Evolutionary conservation across 2,797 vertebrate species (phyloP).

Genomic region (Xiphophorus birchmanni): DNA sequence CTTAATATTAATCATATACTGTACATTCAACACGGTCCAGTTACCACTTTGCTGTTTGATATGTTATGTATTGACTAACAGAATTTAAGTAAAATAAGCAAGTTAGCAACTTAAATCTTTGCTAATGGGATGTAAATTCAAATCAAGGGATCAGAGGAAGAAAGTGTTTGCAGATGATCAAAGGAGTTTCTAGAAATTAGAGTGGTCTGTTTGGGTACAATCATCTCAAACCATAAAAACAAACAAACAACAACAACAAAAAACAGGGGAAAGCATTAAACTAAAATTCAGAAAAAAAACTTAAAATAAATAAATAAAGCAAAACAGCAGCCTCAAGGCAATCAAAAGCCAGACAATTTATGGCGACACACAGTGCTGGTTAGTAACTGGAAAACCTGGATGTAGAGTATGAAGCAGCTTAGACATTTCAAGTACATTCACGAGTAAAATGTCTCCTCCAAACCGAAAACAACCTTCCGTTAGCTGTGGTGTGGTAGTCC

Average conservation of each 20-base stretch:
- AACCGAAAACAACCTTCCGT: slow-evolving; percentile 16
- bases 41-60: slow-evolving; percentile 11
- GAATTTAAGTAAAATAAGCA: background rate
- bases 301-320: slow-evolving; percentile 51
- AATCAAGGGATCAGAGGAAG: slow-evolving; percentile 2
- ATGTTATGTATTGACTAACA: slow-evolving; percentile 2
- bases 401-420: slow-evolving; percentile 18
- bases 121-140: background rate
- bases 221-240: slow-evolving; percentile 43
- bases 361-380: slow-evolving; percentile 42
- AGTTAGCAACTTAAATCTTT: slow-evolving; percentile 4
- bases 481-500: slow-evolving; percentile 49
- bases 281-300: slow-evolving; percentile 3
- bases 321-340: slow-evolving; percentile 49
- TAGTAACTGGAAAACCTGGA: slow-evolving; percentile 42
- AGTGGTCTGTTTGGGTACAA: slow-evolving; percentile 7
- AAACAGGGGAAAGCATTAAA: slow-evolving; percentile 17
- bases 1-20: slow-evolving; percentile 7
- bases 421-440: slow-evolving; percentile 71
- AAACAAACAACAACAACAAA: background rate
- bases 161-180: background rate
- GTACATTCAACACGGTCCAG: slow-evolving; percentile 7
- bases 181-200: slow-evolving; percentile 1
- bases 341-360: slow-evolving; percentile 14
- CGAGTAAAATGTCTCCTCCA: slow-evolving; percentile 31